A percentile compares a stretch with the other conserved stretches of the same genome.
These are phyloP conservation scores for Campopleginae sp. DNA, from an alignment of 2,888 invertebrate genomes.

Conservation along the genomic window DNA sequence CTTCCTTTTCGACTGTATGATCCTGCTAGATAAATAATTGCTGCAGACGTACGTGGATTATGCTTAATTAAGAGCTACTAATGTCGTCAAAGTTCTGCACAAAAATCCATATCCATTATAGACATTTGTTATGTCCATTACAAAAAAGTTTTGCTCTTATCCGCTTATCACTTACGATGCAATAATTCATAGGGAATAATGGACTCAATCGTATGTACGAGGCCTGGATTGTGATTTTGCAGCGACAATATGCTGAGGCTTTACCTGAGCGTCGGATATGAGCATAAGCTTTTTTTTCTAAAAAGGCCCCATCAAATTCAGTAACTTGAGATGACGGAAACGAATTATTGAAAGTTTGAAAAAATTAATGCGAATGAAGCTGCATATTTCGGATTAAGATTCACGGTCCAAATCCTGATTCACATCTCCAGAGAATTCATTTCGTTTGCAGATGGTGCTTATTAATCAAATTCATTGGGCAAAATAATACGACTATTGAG, in stretches of 20 bases:
- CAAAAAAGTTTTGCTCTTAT: neutral
- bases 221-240: neutral
- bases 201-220: neutral
- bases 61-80: neutral
- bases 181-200: neutral
- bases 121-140: neutral
- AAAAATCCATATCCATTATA: neutral
- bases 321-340: too few species aligned
- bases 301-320: neutral
- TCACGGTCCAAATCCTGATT: neutral
- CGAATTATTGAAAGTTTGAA: neutral
- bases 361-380: neutral
- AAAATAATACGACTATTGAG: neutral
- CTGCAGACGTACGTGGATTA: neutral
- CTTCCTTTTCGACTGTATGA: constrained; percentile 4
- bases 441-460: neutral
- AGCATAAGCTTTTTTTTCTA: neutral
- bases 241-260: neutral
- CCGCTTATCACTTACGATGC: neutral
- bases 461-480: neutral
- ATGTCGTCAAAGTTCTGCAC: neutral
- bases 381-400: neutral
- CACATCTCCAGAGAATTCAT: neutral
- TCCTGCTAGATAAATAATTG: neutral
- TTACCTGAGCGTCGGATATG: neutral